These are phyloP conservation scores for Zingel zingel DNA, from an alignment of 2,113 vertebrate genomes.

Conservation along the genomic window DNA sequence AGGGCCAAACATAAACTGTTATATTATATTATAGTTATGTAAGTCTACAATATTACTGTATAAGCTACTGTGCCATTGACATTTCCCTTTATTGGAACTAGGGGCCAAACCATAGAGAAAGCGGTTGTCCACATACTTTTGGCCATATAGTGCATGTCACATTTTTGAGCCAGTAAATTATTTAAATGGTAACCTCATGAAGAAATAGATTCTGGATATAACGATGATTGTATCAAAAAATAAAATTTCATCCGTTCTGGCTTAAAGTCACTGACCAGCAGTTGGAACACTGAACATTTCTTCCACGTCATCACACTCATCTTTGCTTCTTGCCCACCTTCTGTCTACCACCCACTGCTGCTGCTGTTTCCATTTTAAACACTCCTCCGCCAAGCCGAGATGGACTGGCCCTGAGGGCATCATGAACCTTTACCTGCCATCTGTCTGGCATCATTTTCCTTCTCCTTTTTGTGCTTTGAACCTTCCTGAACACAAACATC, in stretches of 20 bases:
- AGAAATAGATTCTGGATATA: neutral
- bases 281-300: neutral
- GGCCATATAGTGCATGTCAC: neutral
- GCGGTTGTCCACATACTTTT: neutral
- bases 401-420: constrained; percentile 13
- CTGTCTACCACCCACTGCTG: neutral
- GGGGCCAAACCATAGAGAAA: neutral
- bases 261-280: neutral
- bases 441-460: neutral
- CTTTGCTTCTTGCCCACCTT: neutral
- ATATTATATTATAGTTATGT: no score
- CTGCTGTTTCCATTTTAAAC: neutral
- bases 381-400: neutral
- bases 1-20: neutral
- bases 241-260: neutral
- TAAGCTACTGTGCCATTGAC: neutral
- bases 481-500: neutral
- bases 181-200: neutral
- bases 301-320: neutral
- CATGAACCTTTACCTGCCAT: neutral
- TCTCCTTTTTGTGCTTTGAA: neutral
- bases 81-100: neutral
- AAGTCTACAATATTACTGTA: neutral
- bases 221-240: neutral
- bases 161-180: neutral